These are phyloP conservation scores for Plagodis dolabraria DNA, from an alignment of 2,888 invertebrate genomes.

Conservation along the genomic window DNA sequence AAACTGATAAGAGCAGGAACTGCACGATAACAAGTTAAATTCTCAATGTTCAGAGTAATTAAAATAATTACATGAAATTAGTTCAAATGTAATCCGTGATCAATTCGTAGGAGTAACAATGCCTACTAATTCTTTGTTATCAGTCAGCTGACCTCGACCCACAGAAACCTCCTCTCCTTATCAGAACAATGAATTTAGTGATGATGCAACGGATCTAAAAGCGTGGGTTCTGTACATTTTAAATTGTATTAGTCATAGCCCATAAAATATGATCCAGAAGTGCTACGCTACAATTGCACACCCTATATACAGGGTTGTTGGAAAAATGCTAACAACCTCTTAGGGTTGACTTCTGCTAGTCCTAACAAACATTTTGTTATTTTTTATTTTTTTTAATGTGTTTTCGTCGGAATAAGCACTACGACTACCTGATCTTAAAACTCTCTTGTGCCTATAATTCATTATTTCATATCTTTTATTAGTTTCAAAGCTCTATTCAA, in stretches of 20 bases:
- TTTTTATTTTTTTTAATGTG: no score
- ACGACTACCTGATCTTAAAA: no score
- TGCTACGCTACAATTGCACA: no score
- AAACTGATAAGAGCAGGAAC: slow-evolving; percentile 17
- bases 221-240: slow-evolving; percentile 15
- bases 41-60: slow-evolving; percentile 7
- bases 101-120: slow-evolving; percentile 13
- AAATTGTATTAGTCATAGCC: slow-evolving; percentile 1
- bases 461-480: no score
- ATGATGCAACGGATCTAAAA: slow-evolving; percentile 4
- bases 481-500: no score
- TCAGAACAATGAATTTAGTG: slow-evolving; percentile 18
- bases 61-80: slow-evolving; percentile 13
- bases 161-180: slow-evolving; percentile 13
- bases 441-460: no score
- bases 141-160: slow-evolving; percentile 20
- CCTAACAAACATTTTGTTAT: no score
- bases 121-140: slow-evolving; percentile 22
- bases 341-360: no score
- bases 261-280: no score
- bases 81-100: slow-evolving; percentile 2
- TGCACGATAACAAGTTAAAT: not conserved
- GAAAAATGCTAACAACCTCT: no score
- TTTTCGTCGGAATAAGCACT: no score
- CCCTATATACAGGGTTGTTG: no score